A percentile compares a stretch with the other conserved stretches of the same genome.
Conservation (phyloP, 2,888 invertebrate species). For the Rhamphomyia laevipes region DNA sequence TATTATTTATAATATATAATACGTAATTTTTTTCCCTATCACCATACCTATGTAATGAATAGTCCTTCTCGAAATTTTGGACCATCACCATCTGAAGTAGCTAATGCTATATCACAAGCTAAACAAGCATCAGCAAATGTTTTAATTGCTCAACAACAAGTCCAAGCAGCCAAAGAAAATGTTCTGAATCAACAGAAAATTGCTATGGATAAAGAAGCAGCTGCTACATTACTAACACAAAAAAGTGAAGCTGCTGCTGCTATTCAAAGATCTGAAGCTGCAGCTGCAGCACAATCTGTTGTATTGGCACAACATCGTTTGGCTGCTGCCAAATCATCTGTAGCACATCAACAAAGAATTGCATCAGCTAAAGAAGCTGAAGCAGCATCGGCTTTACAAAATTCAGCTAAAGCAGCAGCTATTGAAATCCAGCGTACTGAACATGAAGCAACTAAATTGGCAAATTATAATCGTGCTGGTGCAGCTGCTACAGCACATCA, state of each 20-base stretch:
- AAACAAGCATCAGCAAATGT: slow-evolving; percentile 62
- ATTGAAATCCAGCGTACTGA: slow-evolving; percentile 56
- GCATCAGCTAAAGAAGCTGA: slow-evolving; percentile 61
- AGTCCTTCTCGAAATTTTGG: not conserved
- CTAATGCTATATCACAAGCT: slow-evolving; percentile 59
- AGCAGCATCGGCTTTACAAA: slow-evolving; percentile 52
- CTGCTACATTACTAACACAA: slow-evolving; percentile 50
- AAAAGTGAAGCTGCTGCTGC: slow-evolving; percentile 56
- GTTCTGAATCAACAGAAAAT: slow-evolving; percentile 59
- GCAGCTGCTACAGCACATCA: slow-evolving; percentile 45
- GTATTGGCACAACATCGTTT: slow-evolving; percentile 57
- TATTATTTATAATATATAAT: not conserved
- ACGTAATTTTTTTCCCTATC: not conserved
- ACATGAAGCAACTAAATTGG: slow-evolving; percentile 47
- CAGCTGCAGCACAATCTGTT: slow-evolving; percentile 52
- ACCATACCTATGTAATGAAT: not conserved
- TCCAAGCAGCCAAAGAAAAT: slow-evolving; percentile 59
- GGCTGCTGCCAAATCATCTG: slow-evolving; percentile 56
- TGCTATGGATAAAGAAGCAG: slow-evolving; percentile 61
- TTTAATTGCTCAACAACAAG: slow-evolving; percentile 57
- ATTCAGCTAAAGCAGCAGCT: slow-evolving; percentile 51
- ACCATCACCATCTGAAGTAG: slow-evolving; percentile 52
- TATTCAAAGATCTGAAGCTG: slow-evolving; percentile 52
- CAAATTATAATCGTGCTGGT: slow-evolving; percentile 48
- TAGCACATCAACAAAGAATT: slow-evolving; percentile 57